Base-by-base conservation (phyloP, 1,140 invertebrate genomes). In the Oncopeltus fasciatus region DNA sequence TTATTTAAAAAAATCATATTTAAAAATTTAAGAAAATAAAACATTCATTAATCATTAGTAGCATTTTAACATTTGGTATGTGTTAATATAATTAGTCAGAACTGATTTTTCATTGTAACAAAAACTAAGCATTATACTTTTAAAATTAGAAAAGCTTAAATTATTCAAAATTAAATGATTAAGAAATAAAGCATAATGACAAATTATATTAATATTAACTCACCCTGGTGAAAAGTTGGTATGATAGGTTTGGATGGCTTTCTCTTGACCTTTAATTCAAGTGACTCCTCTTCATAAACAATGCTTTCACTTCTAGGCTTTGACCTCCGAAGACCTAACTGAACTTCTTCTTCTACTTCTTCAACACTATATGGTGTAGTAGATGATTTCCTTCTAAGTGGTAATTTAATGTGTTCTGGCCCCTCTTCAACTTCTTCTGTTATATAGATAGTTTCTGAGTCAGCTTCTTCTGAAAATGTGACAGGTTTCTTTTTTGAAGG, bases 401-500 rank as follows among this genome's bases (percentile, higher is more conserved):
- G 68, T 16, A 73, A 56, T 69, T 73, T 73, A 62, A 74, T 78
- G 65, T 86, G 83, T 68, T 79, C 80, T 65, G 80, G 81, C 51
- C 74, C 74, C 68, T 81, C 77, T 67, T 82, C 79, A 51, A 80
- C 77, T 68, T 75, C 74, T 72, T 87, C 83, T 77, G 87, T 84
- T 46, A 85, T 77, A 59, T 65, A 58, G 56, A 82, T 73, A 53
- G 83, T 80, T 63, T 80, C 77, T 59, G 79, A 79, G 66, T 83
- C 78, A 64, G 86, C 83, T 64, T 81, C 75, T 73, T 86, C 83
- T 73, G 84, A 76, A 60, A 81, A 78, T 62, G 88, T 82, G 71
- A 80, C 80, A 24, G 88, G 83, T 79, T 77, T 88, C 83, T 80
- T 83, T 43, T 83, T 84, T 67, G 83, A 73, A 65, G 80, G 88